Percentiles rank a stretch among this genome's conserved stretches.
Evolutionary conservation across 2,797 vertebrate genomes (phyloP).

Genomic region (Todus mexicanus): DNA sequence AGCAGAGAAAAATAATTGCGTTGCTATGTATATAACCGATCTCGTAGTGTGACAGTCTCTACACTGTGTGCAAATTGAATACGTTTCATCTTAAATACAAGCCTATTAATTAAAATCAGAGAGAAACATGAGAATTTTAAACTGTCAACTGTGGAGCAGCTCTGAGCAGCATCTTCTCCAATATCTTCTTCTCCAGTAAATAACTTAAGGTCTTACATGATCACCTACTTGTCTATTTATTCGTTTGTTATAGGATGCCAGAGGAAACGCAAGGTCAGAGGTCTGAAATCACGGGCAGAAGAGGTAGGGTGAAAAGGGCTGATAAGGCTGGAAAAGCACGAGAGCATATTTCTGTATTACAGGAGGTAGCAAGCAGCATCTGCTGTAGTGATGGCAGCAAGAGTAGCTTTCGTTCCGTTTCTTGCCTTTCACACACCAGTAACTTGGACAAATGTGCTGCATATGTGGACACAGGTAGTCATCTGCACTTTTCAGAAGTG

Average conservation of each 20-base stretch:
- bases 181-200: neutral
- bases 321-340: neutral
- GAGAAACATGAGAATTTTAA: slow-evolving; percentile 2
- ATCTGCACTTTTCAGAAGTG: slow-evolving; percentile 47
- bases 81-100: slow-evolving; percentile 39
- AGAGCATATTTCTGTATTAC: slow-evolving; percentile 1
- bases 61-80: slow-evolving; percentile 36
- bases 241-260: neutral
- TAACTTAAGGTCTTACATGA: neutral
- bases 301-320: neutral
- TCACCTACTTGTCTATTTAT: neutral
- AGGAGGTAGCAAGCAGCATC: slow-evolving; percentile 44
- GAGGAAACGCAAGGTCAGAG: neutral
- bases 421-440: slow-evolving; percentile 48
- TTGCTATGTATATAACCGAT: slow-evolving; percentile 37
- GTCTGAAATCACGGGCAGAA: neutral
- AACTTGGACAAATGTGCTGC: slow-evolving; percentile 52
- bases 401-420: neutral
- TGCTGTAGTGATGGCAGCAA: slow-evolving; percentile 42
- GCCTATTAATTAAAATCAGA: slow-evolving; percentile 52
- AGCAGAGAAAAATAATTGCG: slow-evolving; percentile 28
- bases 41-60: slow-evolving; percentile 27
- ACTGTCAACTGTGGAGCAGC: neutral
- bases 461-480: slow-evolving; percentile 66
- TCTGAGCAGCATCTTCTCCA: neutral